Conservation (phyloP, 1,140 invertebrate genomes). For the Andricus grossulariae region DNA sequence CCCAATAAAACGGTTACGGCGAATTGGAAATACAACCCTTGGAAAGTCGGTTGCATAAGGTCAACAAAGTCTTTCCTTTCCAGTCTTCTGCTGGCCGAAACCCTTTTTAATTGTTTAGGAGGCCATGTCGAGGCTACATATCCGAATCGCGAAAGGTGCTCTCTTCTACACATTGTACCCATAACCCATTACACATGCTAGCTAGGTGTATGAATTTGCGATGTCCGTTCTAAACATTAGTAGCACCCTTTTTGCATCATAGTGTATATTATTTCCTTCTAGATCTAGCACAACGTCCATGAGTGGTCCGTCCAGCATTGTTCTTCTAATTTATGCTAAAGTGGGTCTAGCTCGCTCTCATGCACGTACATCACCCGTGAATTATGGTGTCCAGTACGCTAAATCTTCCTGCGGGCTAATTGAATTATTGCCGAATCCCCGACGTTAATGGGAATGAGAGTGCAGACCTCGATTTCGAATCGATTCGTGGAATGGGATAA, state of each 20-base stretch:
- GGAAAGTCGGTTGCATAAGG: constrained; percentile 19
- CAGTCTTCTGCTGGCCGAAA: constrained; percentile 19
- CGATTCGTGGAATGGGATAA: constrained; percentile 24
- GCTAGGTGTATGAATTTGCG: constrained; percentile 36
- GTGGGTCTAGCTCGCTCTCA: constrained; percentile 37
- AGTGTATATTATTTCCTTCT: constrained; percentile 31
- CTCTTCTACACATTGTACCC: neutral
- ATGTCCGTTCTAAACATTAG: constrained; percentile 29
- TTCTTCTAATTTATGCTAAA: constrained; percentile 41
- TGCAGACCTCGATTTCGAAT: constrained; percentile 10
- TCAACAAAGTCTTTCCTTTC: constrained; percentile 18
- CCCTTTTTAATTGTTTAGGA: constrained; percentile 36
- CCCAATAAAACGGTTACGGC: constrained; percentile 28
- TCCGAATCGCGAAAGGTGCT: constrained; percentile 7
- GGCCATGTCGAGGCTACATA: constrained; percentile 17
- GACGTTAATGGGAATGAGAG: constrained; percentile 9
- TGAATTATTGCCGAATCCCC: constrained; percentile 36
- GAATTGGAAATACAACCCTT: constrained; percentile 30
- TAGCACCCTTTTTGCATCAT: constrained; percentile 32
- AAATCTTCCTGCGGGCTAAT: constrained; percentile 36
- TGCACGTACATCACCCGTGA: constrained; percentile 41
- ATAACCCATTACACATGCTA: too few relatives aligned
- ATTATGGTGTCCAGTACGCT: constrained; percentile 38
- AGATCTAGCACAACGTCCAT: constrained; percentile 30
- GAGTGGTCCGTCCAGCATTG: constrained; percentile 38